These are phyloP conservation scores for Cottoperca gobio DNA, from an alignment of 2,797 vertebrate species.

Conservation along the genomic window DNA sequence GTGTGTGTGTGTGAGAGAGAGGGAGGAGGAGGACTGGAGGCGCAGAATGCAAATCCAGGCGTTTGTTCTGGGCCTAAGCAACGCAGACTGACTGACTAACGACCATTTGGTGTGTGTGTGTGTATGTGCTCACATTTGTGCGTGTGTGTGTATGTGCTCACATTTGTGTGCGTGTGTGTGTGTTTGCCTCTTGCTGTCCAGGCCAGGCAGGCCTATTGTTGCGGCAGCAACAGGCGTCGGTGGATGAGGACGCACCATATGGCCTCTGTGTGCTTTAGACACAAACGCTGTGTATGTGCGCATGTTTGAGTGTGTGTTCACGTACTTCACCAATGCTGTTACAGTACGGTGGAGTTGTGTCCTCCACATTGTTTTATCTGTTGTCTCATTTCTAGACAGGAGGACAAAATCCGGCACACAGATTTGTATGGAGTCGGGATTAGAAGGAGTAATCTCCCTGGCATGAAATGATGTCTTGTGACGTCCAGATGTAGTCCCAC, in stretches of 20 bases:
- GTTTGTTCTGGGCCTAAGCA: conserved; percentile 80
- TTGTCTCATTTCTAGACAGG: conserved; percentile 64
- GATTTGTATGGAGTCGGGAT: conserved; percentile 56
- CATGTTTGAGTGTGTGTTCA: conserved; percentile 75
- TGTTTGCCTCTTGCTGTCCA: conserved; percentile 86
- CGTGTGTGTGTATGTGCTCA: conserved; percentile 31
- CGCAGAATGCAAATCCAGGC: conserved; percentile 88
- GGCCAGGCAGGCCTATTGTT: conserved; percentile 90
- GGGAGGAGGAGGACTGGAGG: conserved; percentile 54
- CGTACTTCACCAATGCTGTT: conserved; percentile 89
- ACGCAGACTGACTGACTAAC: conserved; percentile 82
- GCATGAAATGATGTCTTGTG: conserved; percentile 49
- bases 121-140: conserved; percentile 38
- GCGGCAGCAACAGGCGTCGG: conserved; percentile 93
- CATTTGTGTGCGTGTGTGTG: conserved; percentile 49
- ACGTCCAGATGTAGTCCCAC: conserved; percentile 29
- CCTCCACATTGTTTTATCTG: conserved; percentile 66
- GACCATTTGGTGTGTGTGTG: conserved; percentile 86
- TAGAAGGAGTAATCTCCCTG: conserved; percentile 54
- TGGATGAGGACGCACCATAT: conserved; percentile 94
- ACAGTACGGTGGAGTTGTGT: conserved; percentile 89
- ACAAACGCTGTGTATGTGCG: conserved; percentile 85
- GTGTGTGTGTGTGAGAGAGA: conserved; percentile 41
- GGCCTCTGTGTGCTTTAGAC: conserved; percentile 93
- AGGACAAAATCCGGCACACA: conserved; percentile 61